A percentile compares a stretch with the other conserved stretches of the same genome.
Evolutionary conservation across 1,140 invertebrate genomes (phyloP).

Genomic region (Bombus terrestris): DNA sequence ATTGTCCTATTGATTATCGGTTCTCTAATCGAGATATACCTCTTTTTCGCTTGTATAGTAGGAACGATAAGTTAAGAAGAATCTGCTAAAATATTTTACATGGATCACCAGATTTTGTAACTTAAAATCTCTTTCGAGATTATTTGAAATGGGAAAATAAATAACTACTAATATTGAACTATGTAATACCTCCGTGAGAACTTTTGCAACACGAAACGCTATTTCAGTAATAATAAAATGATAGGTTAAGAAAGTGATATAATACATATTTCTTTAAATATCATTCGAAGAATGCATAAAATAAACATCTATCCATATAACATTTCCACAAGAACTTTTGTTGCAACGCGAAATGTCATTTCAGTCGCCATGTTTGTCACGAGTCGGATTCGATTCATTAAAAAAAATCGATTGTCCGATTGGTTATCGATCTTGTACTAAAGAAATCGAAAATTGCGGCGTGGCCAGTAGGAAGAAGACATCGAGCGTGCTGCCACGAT

Average conservation of each 20-base stretch:
- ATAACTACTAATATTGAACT: no score
- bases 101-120: no score
- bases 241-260: no score
- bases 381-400: no score
- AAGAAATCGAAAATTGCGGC: not conserved
- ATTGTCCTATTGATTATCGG: not conserved
- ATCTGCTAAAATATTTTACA: no score
- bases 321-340: not conserved
- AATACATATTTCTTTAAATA: not conserved
- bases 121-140: not conserved
- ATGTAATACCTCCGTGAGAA: no score
- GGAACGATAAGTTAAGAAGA: no score
- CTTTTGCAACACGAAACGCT: no score
- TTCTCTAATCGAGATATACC: no score
- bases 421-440: not conserved
- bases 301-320: not conserved
- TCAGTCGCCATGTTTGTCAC: not conserved
- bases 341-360: not conserved
- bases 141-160: not conserved
- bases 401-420: not conserved
- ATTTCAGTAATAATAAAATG: no score
- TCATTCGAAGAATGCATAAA: not conserved
- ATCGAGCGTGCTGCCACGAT: conserved; percentile 1
- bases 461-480: conserved; percentile 34
- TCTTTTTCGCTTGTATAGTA: no score